Evolutionary conservation across 2,113 vertebrate genomes (phyloP).

Genomic region (Herpetotheres cachinnans): DNA sequence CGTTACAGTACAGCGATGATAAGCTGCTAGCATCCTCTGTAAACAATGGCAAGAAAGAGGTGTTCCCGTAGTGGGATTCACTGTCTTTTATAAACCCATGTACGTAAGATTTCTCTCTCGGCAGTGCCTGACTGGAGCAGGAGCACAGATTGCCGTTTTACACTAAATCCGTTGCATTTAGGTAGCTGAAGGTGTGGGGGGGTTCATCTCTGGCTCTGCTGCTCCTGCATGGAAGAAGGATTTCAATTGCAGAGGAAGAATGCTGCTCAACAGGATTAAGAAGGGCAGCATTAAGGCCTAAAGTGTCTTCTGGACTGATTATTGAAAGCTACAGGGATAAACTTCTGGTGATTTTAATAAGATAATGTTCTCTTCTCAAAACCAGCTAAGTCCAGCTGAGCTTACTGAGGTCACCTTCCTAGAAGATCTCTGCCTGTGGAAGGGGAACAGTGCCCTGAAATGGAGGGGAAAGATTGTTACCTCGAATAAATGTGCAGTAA

Average conservation of each 20-base stretch:
- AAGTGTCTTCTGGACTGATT: not conserved
- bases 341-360: not conserved
- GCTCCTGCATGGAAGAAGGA: not conserved
- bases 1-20: not conserved
- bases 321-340: not conserved
- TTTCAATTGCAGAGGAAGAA: not conserved
- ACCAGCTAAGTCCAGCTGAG: not conserved
- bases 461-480: not conserved
- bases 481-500: not conserved
- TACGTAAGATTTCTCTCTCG: not conserved
- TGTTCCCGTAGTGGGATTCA: not conserved
- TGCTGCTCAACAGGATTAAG: not conserved
- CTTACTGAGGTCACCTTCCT: not conserved
- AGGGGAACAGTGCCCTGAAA: not conserved
- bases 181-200: not conserved
- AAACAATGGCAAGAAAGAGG: not conserved
- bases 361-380: not conserved
- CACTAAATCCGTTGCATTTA: not conserved
- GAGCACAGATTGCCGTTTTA: not conserved
- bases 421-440: not conserved
- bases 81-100: not conserved
- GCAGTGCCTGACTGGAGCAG: not conserved
- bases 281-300: not conserved
- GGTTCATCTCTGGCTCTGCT: not conserved
- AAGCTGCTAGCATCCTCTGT: not conserved